phyloP scores from a whole-genome alignment of 2,888 invertebrate species.

The Trimorus sp. region DNA sequence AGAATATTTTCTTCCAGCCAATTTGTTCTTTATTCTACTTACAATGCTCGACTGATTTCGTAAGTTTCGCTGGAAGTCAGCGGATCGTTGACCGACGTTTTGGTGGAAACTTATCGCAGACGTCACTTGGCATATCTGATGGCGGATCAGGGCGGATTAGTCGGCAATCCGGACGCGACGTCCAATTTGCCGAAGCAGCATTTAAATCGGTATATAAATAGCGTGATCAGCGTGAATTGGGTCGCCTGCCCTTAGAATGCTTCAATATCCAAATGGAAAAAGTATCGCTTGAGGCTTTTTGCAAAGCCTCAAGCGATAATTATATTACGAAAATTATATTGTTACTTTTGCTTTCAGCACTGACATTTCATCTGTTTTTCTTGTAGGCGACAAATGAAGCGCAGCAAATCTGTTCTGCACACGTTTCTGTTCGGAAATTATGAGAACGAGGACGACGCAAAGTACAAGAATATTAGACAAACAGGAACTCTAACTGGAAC shows the following conservation, averaged over 20 bases:
- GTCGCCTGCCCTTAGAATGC: background rate
- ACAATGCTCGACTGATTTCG: conserved; percentile 24
- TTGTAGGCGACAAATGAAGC: conserved; percentile 92
- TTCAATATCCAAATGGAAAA: background rate
- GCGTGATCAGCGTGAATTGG: conserved; percentile 13
- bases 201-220: conserved; percentile 84
- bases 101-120: conserved; percentile 93
- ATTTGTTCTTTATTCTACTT: background rate
- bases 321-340: no score
- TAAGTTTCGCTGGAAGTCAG: conserved; percentile 89
- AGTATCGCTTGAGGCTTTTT: no score
- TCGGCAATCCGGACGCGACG: conserved; percentile 93
- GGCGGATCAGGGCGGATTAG: conserved; percentile 97
- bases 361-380: no score
- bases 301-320: no score
- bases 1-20: no score
- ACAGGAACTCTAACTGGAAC: no score
- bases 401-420: conserved; percentile 94
- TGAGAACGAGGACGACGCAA: conserved; percentile 89
- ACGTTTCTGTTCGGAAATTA: conserved; percentile 93
- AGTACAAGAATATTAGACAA: conserved; percentile 98
- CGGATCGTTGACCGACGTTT: conserved; percentile 91
- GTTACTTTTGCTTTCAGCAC: no score
- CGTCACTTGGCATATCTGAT: conserved; percentile 97
- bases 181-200: conserved; percentile 97